Conservation (phyloP, 2,113 vertebrate species). For the Seriola rivoliana region DNA sequence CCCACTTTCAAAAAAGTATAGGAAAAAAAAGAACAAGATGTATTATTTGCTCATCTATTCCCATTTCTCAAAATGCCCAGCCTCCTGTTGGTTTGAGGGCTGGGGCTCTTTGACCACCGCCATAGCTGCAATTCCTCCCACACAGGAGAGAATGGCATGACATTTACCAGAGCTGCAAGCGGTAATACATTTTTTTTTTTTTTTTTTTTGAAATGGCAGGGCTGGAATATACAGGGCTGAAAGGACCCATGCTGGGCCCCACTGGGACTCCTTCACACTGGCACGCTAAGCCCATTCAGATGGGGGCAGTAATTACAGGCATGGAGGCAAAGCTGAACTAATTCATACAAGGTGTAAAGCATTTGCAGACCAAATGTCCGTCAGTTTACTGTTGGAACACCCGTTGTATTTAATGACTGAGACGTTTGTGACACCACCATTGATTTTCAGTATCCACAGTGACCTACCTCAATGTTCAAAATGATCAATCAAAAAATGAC, state of each 20-base stretch:
- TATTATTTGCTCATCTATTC: slow-evolving; percentile 66
- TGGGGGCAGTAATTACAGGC: slow-evolving; percentile 82
- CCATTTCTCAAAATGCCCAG: slow-evolving; percentile 60
- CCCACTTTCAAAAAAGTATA: slow-evolving; percentile 16
- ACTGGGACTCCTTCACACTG: slow-evolving; percentile 78
- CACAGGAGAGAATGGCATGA: slow-evolving; percentile 83
- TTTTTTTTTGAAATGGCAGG: slow-evolving; percentile 80
- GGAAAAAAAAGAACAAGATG: slow-evolving; percentile 32
- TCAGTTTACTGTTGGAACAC: slow-evolving; percentile 54
- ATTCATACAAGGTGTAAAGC: slow-evolving; percentile 80
- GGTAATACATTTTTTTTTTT: slow-evolving; percentile 78
- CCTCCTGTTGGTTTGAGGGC: slow-evolving; percentile 72
- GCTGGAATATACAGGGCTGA: slow-evolving; percentile 80
- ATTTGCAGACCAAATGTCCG: slow-evolving; percentile 59
- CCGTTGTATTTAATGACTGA: slow-evolving; percentile 41
- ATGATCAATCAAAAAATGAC: slow-evolving; percentile 52
- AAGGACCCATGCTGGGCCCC: slow-evolving; percentile 82
- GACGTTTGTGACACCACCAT: slow-evolving; percentile 45
- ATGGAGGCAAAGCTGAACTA: slow-evolving; percentile 78
- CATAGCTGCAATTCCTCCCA: slow-evolving; percentile 76
- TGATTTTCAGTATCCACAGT: slow-evolving; percentile 41
- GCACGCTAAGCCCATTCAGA: slow-evolving; percentile 81
- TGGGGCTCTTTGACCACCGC: slow-evolving; percentile 74
- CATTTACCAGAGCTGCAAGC: slow-evolving; percentile 82
- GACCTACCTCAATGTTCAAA: slow-evolving; percentile 38